These are phyloP conservation scores for Lamprologus tigripictilis DNA, from an alignment of 2,113 vertebrate genomes.

Conservation along the genomic window DNA sequence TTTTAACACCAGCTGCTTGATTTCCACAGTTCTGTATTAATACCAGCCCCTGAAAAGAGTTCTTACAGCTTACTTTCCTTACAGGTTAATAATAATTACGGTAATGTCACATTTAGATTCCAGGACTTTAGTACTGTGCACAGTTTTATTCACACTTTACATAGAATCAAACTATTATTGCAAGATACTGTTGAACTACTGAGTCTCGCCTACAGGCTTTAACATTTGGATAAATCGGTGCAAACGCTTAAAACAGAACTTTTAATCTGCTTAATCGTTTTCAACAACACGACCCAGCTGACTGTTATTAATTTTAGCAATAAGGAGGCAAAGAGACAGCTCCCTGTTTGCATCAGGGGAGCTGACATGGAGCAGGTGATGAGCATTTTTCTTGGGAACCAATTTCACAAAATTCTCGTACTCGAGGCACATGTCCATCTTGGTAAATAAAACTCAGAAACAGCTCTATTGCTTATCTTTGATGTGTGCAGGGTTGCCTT, in stretches of 20 bases:
- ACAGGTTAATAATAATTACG: neutral
- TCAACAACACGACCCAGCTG: neutral
- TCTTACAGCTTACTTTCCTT: neutral
- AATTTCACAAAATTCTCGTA: neutral
- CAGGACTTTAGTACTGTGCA: neutral
- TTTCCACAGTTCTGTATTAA: neutral
- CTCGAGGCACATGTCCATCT: neutral
- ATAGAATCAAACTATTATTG: neutral
- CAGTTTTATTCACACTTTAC: neutral
- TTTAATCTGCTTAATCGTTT: neutral
- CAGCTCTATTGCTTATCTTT: neutral
- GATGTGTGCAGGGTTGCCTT: neutral
- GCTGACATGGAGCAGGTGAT: neutral
- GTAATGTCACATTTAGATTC: neutral
- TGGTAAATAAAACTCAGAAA: neutral
- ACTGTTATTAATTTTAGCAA: neutral
- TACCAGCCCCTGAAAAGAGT: rapidly evolving
- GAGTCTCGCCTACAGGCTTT: neutral
- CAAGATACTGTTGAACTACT: neutral
- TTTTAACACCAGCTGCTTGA: neutral
- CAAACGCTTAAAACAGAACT: neutral
- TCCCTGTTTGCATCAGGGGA: neutral
- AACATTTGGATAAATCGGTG: neutral
- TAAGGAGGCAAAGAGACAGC: neutral
- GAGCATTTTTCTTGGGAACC: neutral